A percentile compares a stretch with the other conserved stretches of the same genome.
Conservation (phyloP, 1,140 invertebrate genomes). For the Micrasema longulum region DNA sequence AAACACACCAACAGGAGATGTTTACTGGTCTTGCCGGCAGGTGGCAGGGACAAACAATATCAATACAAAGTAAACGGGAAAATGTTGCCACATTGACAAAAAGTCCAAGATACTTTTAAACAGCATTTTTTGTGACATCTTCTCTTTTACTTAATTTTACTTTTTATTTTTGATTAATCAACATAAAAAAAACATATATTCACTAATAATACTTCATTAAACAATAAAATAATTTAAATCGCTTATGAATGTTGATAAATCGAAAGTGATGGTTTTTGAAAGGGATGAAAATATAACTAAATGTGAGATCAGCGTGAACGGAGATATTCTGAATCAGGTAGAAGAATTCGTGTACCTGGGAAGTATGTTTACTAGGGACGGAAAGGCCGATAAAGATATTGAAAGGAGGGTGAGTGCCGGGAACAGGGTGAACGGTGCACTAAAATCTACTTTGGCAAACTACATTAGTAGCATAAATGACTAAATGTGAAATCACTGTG, state of each 20-base stretch:
- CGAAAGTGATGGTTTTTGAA: too few relatives aligned
- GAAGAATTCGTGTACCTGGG: too few relatives aligned
- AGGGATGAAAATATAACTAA: too few relatives aligned
- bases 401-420: too few relatives aligned
- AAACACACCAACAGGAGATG: constrained; percentile 43
- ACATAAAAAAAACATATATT: background rate
- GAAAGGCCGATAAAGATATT: too few relatives aligned
- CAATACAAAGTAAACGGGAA: background rate
- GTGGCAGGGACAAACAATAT: constrained; percentile 23
- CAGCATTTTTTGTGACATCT: background rate
- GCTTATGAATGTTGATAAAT: background rate
- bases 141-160: background rate
- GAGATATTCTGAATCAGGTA: too few relatives aligned
- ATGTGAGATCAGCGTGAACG: too few relatives aligned
- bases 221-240: background rate
- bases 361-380: too few relatives aligned
- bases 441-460: too few relatives aligned
- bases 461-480: too few relatives aligned
- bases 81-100: background rate
- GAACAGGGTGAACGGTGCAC: too few relatives aligned
- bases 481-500: too few relatives aligned
- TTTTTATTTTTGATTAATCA: background rate
- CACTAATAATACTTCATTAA: background rate
- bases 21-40: constrained; percentile 35
- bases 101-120: background rate